Evolutionary conservation across 2,113 vertebrate species (phyloP), one percentile per base, ranked within the genome.

Genomic region (Pycnonotus jocosus): DNA sequence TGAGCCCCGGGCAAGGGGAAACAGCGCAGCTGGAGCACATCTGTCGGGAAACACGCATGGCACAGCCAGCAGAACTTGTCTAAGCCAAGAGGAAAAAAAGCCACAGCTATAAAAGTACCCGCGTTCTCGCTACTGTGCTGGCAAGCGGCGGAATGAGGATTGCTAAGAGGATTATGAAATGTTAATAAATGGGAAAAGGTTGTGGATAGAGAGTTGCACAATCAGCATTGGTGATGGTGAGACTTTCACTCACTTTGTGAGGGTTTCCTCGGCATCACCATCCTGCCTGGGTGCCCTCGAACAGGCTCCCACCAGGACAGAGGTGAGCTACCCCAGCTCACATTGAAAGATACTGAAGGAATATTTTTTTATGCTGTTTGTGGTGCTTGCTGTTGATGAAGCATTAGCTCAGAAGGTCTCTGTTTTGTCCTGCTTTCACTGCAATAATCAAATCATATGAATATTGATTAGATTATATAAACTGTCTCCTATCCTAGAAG

Each of bases 1-100:
- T 38, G n/a, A n/a, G n/a, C n/a, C 1, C 2, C 3, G 2, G 11
- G 24, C 1, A 5, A 7, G 16, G 20, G 1, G 21, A 33, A 33
- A 20, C 21, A 13, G 23, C 28, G 9, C 78, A 8, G 25, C 28
- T 3, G n/a, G 45, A 8, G 0, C 28, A 2, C 4, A 2, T 1
- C 14, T 9, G 1, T 4, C 17, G 19, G 33, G 30, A 58, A 45
- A 81, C 45, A 35, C 73, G 3, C 28, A 2, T 0, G 9, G 12
- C 3, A 24, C 0, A n/a, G 25, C 7, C 42, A 57, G 50, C 15
- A 35, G 11, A 72, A 37, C 9, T 44, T 53, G 2, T 14, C 21
- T 33, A 42, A 73, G 56, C 18, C 18, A n/a, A 56, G 45, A 45
- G 72, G 14, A 24, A 35, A 40, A 54, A 80, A 53, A 20, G 4